Evolutionary conservation across 2,797 vertebrate genomes (phyloP).

Genomic region (Scolopax bukidnonensis): DNA sequence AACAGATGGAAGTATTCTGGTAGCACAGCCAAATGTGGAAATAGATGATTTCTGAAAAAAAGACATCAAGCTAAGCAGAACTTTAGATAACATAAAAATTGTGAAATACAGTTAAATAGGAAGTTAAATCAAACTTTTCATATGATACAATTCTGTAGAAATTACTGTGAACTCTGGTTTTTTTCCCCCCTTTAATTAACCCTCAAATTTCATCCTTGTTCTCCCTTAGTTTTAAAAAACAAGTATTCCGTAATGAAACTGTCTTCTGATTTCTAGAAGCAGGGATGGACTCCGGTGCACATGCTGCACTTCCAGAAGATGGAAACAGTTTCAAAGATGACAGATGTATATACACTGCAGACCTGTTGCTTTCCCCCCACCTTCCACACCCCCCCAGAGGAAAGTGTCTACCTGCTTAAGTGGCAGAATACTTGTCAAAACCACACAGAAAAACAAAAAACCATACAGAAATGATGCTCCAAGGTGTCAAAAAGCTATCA

Average conservation of each 20-base stretch:
- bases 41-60: neutral
- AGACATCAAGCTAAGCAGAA: neutral
- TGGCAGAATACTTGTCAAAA: neutral
- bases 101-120: neutral
- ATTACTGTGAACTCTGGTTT: neutral
- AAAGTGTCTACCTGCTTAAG: neutral
- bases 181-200: neutral
- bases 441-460: neutral
- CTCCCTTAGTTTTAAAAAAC: neutral
- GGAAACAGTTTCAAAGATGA: neutral
- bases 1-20: neutral
- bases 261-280: neutral
- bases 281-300: neutral
- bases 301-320: neutral
- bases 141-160: neutral
- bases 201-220: neutral
- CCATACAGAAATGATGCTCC: neutral
- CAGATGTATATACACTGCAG: neutral
- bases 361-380: neutral
- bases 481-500: neutral
- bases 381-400: too few relatives aligned
- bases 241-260: neutral
- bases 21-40: neutral
- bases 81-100: neutral
- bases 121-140: neutral